phyloP scores from a whole-genome alignment of 2,888 invertebrate genomes.

The Drosophila falleni region DNA sequence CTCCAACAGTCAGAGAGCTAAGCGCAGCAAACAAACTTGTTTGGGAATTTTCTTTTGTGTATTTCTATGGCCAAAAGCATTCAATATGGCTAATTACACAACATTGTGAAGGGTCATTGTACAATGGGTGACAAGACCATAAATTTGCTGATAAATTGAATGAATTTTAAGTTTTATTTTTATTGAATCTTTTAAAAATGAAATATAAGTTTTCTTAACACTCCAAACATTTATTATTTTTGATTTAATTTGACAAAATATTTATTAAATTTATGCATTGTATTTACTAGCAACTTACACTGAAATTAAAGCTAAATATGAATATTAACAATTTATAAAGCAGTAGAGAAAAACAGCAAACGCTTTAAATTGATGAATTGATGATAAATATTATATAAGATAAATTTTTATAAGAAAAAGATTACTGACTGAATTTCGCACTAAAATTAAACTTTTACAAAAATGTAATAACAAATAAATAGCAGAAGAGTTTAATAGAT shows the following conservation, averaged over 20 bases:
- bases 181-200: not conserved
- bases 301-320: too few relatives aligned
- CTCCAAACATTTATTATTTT: not conserved
- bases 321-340: not conserved
- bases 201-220: not conserved
- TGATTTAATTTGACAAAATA: not conserved
- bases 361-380: constrained; percentile 15
- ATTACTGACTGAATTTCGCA: not conserved
- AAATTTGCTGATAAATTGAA: not conserved
- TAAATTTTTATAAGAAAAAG: not conserved
- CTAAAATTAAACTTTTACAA: not conserved
- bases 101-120: constrained; percentile 38
- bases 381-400: constrained; percentile 3
- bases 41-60: constrained; percentile 67
- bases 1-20: constrained; percentile 67
- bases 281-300: not conserved
- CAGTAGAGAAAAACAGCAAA: not conserved
- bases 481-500: constrained; percentile 8
- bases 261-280: too few relatives aligned
- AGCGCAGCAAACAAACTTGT: constrained; percentile 73
- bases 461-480: not conserved
- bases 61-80: constrained; percentile 72
- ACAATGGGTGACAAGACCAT: constrained; percentile 29
- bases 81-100: constrained; percentile 79
- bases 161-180: not conserved